These are phyloP conservation scores for Serinus canaria DNA, from an alignment of 2,113 vertebrate species.

Conservation along the genomic window DNA sequence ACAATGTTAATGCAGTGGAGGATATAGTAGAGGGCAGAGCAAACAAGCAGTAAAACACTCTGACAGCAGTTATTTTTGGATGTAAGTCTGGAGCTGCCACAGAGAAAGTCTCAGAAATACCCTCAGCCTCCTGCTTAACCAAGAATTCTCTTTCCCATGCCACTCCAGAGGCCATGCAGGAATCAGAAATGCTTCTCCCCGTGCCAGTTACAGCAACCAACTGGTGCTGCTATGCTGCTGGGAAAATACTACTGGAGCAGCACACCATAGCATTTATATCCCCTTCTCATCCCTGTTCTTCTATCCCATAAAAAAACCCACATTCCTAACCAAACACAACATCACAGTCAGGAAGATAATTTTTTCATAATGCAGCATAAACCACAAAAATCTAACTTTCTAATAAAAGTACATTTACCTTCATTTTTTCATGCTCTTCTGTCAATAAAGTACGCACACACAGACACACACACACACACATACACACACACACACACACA, in stretches of 20 bases:
- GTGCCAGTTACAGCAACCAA: not conserved
- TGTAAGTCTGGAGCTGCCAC: not conserved
- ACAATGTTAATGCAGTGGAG: not conserved
- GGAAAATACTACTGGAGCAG: not conserved
- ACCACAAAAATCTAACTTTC: not conserved
- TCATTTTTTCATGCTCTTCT: not conserved
- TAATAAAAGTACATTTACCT: not conserved
- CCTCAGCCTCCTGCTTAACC: not conserved
- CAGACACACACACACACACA: not conserved
- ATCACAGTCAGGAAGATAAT: not conserved
- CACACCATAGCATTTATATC: not conserved
- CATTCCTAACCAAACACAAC: not conserved
- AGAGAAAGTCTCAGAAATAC: not conserved
- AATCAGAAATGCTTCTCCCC: not conserved
- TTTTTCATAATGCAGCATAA: not conserved
- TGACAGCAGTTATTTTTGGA: conserved; percentile 16
- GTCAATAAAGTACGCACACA: not conserved
- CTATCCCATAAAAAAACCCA: not conserved
- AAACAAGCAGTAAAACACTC: not conserved
- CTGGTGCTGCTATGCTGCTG: not conserved
- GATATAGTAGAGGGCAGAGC: not conserved
- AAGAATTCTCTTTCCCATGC: not conserved
- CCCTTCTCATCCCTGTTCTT: not conserved
- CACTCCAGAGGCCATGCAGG: not conserved
- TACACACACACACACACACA: not conserved